These are phyloP conservation scores for Pangasius krempfi DNA, from an alignment of 2,797 vertebrate genomes.

Conservation along the genomic window DNA sequence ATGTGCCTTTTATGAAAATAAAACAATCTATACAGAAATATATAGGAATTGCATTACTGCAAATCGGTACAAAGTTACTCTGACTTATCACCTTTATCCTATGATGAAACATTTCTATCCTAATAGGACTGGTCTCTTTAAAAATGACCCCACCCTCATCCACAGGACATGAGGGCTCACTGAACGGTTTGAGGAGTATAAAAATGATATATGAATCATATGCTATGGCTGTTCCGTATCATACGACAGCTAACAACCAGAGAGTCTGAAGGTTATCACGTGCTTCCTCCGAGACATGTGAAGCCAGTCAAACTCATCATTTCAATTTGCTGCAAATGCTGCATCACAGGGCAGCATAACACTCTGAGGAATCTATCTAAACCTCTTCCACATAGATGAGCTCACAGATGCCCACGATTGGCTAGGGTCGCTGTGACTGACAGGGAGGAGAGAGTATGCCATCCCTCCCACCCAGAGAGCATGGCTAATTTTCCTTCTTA, in stretches of 20 bases:
- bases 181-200: neutral
- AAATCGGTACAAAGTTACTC: neutral
- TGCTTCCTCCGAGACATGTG: neutral
- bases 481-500: neutral
- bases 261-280: neutral
- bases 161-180: neutral
- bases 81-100: neutral
- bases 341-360: neutral
- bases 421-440: neutral
- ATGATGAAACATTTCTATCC: neutral
- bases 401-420: neutral
- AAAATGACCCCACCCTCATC: neutral
- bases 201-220: neutral
- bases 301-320: neutral
- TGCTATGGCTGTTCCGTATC: neutral
- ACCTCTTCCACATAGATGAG: neutral
- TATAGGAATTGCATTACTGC: neutral
- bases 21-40: neutral
- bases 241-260: neutral
- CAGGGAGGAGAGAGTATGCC: too few relatives aligned
- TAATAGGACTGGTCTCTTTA: too few relatives aligned
- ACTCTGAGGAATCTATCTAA: neutral
- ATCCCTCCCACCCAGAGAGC: neutral
- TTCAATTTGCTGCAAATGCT: neutral
- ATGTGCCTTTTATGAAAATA: neutral